These are phyloP conservation scores for Lordiphosa stackelbergi DNA, from an alignment of 1,140 invertebrate species.

Conservation along the genomic window DNA sequence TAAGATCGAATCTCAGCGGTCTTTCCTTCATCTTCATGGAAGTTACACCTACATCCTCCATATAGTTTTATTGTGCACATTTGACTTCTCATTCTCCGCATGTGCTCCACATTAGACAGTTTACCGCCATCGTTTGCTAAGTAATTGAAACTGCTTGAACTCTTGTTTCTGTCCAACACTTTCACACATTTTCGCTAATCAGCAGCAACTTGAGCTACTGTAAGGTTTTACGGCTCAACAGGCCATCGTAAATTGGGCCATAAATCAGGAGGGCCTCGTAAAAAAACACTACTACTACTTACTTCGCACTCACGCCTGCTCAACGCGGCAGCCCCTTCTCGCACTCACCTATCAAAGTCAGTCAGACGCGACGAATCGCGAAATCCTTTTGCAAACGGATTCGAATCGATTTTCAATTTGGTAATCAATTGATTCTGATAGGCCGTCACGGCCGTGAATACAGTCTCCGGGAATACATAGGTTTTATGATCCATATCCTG, in stretches of 20 bases:
- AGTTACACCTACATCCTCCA: too few species aligned
- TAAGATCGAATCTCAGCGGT: too few species aligned
- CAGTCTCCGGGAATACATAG: slow-evolving; percentile 96
- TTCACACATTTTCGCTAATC: slow-evolving; percentile 72
- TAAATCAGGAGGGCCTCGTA: slow-evolving; percentile 45
- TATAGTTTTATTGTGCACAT: too few species aligned
- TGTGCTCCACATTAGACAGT: slow-evolving; percentile 27
- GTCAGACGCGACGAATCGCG: slow-evolving; percentile 95
- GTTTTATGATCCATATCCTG: slow-evolving; percentile 92
- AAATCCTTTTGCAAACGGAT: slow-evolving; percentile 97
- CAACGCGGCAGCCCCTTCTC: neutral
- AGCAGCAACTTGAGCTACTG: slow-evolving; percentile 55
- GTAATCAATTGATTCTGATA: slow-evolving; percentile 99
- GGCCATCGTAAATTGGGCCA: slow-evolving; percentile 48
- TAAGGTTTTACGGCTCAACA: slow-evolving; percentile 35
- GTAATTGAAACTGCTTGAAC: slow-evolving; percentile 6
- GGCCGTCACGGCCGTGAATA: slow-evolving; percentile 98
- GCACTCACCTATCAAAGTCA: slow-evolving; percentile 87
- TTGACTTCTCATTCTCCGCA: slow-evolving; percentile 3
- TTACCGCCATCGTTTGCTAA: slow-evolving; percentile 1
- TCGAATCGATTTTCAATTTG: slow-evolving; percentile 97
- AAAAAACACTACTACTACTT: slow-evolving; percentile 39
- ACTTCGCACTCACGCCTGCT: slow-evolving; percentile 4
- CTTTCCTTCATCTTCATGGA: too few species aligned
- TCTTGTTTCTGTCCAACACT: slow-evolving; percentile 25